Evolutionary conservation across 2,797 vertebrate species (phyloP).

Genomic region (Lepilemur septentrionalis): DNA sequence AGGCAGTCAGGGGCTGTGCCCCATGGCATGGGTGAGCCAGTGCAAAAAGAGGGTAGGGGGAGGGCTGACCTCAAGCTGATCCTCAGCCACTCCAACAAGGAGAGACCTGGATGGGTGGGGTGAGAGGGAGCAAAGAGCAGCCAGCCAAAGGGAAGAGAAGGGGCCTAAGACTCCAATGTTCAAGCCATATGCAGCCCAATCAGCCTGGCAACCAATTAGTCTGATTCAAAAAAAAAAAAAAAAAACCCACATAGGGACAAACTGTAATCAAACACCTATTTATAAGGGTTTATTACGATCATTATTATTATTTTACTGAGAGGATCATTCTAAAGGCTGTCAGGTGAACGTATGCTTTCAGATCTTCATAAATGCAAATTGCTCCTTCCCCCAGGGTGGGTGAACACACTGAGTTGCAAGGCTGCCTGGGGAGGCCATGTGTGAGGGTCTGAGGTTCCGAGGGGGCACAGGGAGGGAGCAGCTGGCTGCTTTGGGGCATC

Average conservation of each 20-base stretch:
- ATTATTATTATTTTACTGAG: slow-evolving; percentile 81
- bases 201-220: slow-evolving; percentile 78
- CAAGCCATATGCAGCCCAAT: slow-evolving; percentile 59
- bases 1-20: not conserved
- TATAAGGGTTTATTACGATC: slow-evolving; percentile 80
- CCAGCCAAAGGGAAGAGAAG: not conserved
- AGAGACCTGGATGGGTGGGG: not conserved
- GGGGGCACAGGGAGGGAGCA: not conserved
- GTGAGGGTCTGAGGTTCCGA: not conserved
- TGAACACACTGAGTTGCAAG: not conserved
- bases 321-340: slow-evolving; percentile 78
- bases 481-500: not conserved
- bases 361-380: slow-evolving; percentile 77
- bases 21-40: no score
- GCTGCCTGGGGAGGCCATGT: not conserved
- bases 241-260: slow-evolving; percentile 71
- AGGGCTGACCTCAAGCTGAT: not conserved
- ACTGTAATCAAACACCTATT: slow-evolving; percentile 82
- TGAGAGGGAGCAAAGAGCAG: not conserved
- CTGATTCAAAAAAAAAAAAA: slow-evolving; percentile 77
- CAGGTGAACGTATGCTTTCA: slow-evolving; percentile 72
- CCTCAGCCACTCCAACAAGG: not conserved
- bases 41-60: not conserved
- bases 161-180: not conserved
- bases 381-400: not conserved